Conservation (phyloP, 2,113 vertebrate genomes). For the Pelmatolapia mariae region DNA sequence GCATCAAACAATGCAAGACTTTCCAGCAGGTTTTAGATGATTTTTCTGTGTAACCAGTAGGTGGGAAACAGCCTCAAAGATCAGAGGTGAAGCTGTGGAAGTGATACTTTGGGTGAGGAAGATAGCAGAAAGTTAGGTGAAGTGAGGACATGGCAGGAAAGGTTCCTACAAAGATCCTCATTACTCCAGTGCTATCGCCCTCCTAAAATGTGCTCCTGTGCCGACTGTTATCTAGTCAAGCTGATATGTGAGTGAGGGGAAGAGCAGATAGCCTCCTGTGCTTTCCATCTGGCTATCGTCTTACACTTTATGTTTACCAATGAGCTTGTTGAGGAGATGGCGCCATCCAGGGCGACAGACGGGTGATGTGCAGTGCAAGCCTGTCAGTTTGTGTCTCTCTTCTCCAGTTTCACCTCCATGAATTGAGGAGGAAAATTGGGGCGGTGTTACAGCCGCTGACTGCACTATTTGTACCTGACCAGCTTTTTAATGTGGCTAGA, state of each 20-base stretch:
- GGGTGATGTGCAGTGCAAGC: background rate
- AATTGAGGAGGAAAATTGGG: background rate
- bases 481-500: background rate
- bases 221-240: background rate
- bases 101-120: background rate
- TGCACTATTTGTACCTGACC: background rate
- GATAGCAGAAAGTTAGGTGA: background rate
- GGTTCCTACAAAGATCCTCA: background rate
- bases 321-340: conserved; percentile 6
- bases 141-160: background rate
- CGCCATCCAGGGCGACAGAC: conserved; percentile 10
- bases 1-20: background rate
- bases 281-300: conserved; percentile 18
- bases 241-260: background rate
- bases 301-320: conserved; percentile 41
- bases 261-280: conserved; percentile 24
- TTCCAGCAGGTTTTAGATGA: background rate
- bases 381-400: background rate
- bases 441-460: background rate
- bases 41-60: background rate
- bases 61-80: background rate
- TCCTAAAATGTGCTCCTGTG: conserved; percentile 2
- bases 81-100: background rate
- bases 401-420: background rate
- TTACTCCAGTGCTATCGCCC: background rate